phyloP scores from a whole-genome alignment of 2,113 vertebrate genomes.

The Poicephalus meyeri region DNA sequence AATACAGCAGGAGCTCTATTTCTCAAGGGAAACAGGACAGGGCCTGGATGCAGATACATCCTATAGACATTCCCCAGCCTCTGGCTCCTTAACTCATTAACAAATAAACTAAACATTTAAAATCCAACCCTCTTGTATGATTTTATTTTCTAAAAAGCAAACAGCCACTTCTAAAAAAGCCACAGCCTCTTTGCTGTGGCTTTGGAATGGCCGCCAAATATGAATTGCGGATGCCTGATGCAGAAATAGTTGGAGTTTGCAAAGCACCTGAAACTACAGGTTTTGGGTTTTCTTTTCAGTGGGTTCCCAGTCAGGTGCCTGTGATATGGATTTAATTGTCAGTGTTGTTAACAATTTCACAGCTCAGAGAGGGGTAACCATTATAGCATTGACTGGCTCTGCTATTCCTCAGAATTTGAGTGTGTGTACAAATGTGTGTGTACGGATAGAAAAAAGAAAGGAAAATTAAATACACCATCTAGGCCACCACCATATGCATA shows the following conservation, averaged over 20 bases:
- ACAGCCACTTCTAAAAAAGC: not conserved
- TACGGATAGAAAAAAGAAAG: not conserved
- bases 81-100: not conserved
- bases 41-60: not conserved
- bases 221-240: not conserved
- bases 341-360: not conserved
- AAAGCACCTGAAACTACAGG: not conserved
- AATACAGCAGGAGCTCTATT: not conserved
- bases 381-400: not conserved
- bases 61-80: not conserved
- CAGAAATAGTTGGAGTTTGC: not conserved
- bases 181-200: not conserved
- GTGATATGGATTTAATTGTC: not conserved
- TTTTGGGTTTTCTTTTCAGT: not conserved
- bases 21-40: not conserved
- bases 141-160: not conserved
- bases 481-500: fast-evolving
- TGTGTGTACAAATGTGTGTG: not conserved
- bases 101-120: not conserved
- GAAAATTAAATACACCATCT: not conserved
- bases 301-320: fast-evolving
- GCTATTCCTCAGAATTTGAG: not conserved
- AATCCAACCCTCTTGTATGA: not conserved
- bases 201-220: not conserved
- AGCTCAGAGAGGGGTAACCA: not conserved